Conservation (phyloP, 2,888 invertebrate species). For the Branchellion lobata region DNA sequence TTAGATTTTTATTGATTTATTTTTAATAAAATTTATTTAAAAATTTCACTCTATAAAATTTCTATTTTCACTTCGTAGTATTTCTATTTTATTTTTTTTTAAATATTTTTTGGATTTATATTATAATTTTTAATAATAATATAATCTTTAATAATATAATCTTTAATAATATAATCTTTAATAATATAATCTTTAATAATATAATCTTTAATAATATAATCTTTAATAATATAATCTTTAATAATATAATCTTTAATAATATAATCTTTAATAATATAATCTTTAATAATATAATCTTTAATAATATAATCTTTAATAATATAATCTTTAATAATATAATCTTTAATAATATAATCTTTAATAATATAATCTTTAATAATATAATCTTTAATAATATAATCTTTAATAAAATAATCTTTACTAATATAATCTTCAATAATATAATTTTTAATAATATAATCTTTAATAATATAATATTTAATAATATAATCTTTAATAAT, state of each 20-base stretch:
- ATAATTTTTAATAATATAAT: constrained; percentile 70
- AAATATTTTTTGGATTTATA: constrained; percentile 46
- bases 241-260: too few relatives aligned
- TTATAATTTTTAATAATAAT: constrained; percentile 82
- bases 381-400: constrained; percentile 68
- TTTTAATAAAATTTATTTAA: neutral
- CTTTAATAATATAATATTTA: constrained; percentile 73
- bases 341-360: constrained; percentile 71
- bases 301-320: too few relatives aligned
- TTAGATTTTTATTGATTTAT: neutral
- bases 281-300: constrained; percentile 71
- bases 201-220: constrained; percentile 68
- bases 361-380: too few relatives aligned
- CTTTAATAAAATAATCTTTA: too few relatives aligned
- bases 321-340: constrained; percentile 68
- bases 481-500: constrained; percentile 64
- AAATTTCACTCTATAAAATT: too few relatives aligned
- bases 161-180: constrained; percentile 72
- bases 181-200: too few relatives aligned
- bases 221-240: constrained; percentile 71
- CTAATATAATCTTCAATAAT: constrained; percentile 69
- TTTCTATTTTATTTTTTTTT: neutral
- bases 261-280: constrained; percentile 68
- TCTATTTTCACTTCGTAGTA: neutral
- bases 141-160: constrained; percentile 61